Evolutionary conservation across 2,113 vertebrate genomes (phyloP).

Genomic region (Urocolius indicus): DNA sequence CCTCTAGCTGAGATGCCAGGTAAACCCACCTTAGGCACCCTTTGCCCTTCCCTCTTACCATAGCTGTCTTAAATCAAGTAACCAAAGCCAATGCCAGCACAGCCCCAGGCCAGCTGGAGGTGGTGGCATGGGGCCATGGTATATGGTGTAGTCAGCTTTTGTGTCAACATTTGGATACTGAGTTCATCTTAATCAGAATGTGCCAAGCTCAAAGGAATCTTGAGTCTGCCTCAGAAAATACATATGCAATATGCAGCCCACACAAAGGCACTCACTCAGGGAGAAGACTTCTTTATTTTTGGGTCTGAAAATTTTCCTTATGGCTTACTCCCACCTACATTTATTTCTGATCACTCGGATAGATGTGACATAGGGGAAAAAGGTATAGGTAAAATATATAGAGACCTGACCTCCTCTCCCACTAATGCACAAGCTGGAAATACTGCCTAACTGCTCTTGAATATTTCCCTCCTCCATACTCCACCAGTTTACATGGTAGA

Average conservation of each 20-base stretch:
- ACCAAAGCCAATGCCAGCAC: not conserved
- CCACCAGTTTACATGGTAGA: not conserved
- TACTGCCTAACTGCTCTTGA: not conserved
- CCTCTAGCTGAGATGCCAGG: constrained; percentile 31
- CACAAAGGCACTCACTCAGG: not conserved
- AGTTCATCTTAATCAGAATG: constrained; percentile 38
- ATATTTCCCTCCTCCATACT: accelerated
- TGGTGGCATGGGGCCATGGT: constrained; percentile 26
- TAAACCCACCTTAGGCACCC: constrained; percentile 34
- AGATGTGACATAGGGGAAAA: not conserved
- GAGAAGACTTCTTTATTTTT: not conserved
- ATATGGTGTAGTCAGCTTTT: constrained; percentile 47
- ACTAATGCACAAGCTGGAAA: not conserved
- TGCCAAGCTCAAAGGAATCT: constrained; percentile 41
- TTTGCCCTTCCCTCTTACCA: not conserved
- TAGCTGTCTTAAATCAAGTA: not conserved
- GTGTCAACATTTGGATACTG: constrained; percentile 38
- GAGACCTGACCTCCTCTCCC: not conserved
- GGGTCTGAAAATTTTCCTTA: not conserved
- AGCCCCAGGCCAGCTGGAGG: not conserved
- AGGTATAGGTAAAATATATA: too few relatives aligned
- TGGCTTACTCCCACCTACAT: not conserved
- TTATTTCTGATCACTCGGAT: not conserved
- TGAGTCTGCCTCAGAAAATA: constrained; percentile 12
- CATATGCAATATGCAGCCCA: not conserved